Evolutionary conservation across 2,797 vertebrate genomes (phyloP).

Genomic region (Tolypeutes matacus): DNA sequence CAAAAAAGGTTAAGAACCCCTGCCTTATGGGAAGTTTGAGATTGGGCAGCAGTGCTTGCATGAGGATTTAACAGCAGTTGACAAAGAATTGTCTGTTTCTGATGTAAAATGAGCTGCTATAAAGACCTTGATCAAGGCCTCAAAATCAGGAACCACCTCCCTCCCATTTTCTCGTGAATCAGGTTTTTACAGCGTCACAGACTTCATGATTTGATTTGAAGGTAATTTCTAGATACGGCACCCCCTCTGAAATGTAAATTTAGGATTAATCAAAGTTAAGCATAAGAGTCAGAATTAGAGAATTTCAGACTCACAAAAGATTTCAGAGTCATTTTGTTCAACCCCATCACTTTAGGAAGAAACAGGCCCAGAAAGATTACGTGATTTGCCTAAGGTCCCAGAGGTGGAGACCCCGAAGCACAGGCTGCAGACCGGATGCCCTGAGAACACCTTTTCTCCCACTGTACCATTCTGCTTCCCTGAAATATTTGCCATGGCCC

Average conservation of each 20-base stretch:
- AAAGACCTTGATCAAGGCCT: background rate
- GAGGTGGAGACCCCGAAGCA: background rate
- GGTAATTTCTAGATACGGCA: background rate
- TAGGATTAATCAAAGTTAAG: background rate
- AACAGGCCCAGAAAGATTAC: background rate
- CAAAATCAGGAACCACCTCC: background rate
- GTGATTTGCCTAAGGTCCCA: background rate
- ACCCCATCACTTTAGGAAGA: background rate
- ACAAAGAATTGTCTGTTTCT: constrained; percentile 13
- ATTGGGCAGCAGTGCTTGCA: background rate
- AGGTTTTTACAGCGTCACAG: background rate
- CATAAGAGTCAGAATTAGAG: background rate
- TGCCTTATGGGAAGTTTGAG: background rate
- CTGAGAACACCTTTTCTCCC: background rate
- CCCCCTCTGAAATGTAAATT: background rate
- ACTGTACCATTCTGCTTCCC: background rate
- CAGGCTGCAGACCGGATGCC: background rate
- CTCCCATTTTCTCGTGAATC: background rate
- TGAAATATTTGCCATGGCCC: background rate
- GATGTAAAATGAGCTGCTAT: background rate
- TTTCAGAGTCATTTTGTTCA: background rate
- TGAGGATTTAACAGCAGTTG: background rate
- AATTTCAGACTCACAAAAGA: background rate
- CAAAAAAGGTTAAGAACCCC: too few species aligned
- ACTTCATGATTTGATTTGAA: background rate